Base-by-base conservation (phyloP, 2,888 invertebrate genomes). In the Agrilus biguttatus region DNA sequence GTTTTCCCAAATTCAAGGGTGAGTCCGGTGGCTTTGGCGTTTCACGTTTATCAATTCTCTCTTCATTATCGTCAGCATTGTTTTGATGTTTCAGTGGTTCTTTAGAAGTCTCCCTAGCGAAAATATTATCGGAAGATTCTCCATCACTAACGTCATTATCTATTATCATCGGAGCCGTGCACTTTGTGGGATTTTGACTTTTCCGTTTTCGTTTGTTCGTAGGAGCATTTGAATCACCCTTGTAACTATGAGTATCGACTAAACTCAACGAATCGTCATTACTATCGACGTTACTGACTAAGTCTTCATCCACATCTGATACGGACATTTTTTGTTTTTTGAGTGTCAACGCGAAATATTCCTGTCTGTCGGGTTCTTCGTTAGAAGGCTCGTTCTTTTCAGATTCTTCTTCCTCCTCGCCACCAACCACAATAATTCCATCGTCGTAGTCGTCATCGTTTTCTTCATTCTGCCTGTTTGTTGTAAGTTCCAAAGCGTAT, bases 201-300 rank as follows among this genome's bases (percentile, higher is more conserved):
- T 92, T 92, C 23, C 91, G 73, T 65, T 92, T 92, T 43, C 89
- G 72, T 58, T 83, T 83, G 56, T 75, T 78, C n/a, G 80, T 75
- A 55, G 76, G 75, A 23, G 72, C 70, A 47, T 68, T 71, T 37
- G 63, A 59, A 51, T 73, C 74, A 50, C 75, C 74, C 65, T 75
- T 75, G 56, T 57, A 62, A 57, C 70, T 69, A 33, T 71, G 71
- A 13, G 70, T 64, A 55, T 75, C 74, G 47, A 67, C 60, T 53
- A 69, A 69, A 66, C 73, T 75, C 35, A 72, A 67, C 1, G 70
- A 70, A 63, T 76, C 74, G 54, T 79, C 79, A 48, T 79, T 78
- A 54, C 77, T 79, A 55, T 80, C 78, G 46, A 74, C 71, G 56
- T 75, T 76, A 51, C 75, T 77, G 3, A 62, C 66, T 33, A 69